Conservation (phyloP, 2,888 invertebrate species). For the Minunthozetes semirufus region DNA sequence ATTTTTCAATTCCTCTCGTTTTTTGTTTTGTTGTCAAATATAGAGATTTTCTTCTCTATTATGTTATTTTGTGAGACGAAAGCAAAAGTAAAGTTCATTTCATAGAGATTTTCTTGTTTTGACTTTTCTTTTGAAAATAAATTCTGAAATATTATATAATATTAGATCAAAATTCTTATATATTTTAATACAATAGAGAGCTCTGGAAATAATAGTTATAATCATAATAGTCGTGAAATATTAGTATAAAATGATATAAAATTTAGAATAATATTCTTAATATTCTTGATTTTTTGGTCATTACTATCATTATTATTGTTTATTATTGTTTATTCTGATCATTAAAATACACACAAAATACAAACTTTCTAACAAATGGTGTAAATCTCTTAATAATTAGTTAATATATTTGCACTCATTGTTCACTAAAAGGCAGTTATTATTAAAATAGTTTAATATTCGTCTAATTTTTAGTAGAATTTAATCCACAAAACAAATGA, state of each 20-base stretch:
- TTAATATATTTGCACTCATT: too few relatives aligned
- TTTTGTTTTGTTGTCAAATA: neutral
- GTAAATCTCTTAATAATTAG: too few relatives aligned
- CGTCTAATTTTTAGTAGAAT: neutral
- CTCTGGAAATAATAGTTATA: too few relatives aligned
- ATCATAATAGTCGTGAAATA: neutral
- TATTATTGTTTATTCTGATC: too few relatives aligned
- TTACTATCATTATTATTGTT: too few relatives aligned
- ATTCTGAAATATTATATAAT: too few relatives aligned
- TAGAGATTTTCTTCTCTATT: neutral
- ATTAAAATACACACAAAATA: neutral
- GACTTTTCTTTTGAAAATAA: neutral
- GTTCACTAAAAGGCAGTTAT: neutral
- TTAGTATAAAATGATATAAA: neutral
- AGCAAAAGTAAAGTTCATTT: neutral
- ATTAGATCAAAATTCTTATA: too few relatives aligned
- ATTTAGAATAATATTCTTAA: neutral
- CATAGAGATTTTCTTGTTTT: neutral
- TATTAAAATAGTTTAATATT: neutral
- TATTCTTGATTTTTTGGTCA: too few relatives aligned
- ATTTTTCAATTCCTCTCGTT: neutral
- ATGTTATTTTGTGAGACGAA: too few relatives aligned
- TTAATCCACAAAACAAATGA: slow-evolving; percentile 8
- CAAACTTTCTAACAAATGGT: too few relatives aligned
- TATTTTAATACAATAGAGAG: too few relatives aligned